Evolutionary conservation across 2,113 vertebrate species (phyloP).

Genomic region (Etheostoma spectabile): DNA sequence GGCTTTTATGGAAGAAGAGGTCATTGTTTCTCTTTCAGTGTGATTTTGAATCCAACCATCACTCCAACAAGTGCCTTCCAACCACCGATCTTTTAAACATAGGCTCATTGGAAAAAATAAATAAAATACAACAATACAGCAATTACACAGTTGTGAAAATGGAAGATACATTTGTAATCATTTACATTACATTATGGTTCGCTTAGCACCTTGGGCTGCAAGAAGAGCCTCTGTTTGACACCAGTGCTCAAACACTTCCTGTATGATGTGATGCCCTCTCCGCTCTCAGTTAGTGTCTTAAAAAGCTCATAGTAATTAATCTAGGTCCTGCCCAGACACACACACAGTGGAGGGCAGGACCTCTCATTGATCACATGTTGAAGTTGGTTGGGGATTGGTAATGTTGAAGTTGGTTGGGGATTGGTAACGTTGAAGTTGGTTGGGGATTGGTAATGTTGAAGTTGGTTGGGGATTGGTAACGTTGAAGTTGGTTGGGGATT

Average conservation of each 20-base stretch:
- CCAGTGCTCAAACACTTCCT: slow-evolving; percentile 16
- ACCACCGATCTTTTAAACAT: neutral
- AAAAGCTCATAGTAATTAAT: neutral
- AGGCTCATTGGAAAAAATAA: neutral
- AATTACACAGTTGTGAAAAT: slow-evolving; percentile 44
- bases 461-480: too few species aligned
- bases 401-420: neutral
- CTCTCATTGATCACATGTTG: neutral
- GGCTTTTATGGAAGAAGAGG: slow-evolving; percentile 29
- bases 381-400: neutral
- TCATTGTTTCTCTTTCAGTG: slow-evolving; percentile 30
- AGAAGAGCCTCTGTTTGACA: slow-evolving; percentile 21
- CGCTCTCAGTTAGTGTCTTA: neutral
- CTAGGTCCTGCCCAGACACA: neutral
- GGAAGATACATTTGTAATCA: slow-evolving; percentile 38
- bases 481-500: too few species aligned
- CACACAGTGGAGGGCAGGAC: neutral
- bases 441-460: too few species aligned
- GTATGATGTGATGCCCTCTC: slow-evolving; percentile 19
- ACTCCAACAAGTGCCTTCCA: slow-evolving; percentile 32
- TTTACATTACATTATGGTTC: slow-evolving; percentile 23
- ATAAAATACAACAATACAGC: neutral
- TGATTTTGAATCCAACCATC: slow-evolving; percentile 43
- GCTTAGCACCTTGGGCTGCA: slow-evolving; percentile 43
- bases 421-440: too few species aligned